A percentile compares a stretch with the other conserved stretches of the same genome.
Conservation (phyloP, 2,888 invertebrate genomes). For the Habroteleia sp. region DNA sequence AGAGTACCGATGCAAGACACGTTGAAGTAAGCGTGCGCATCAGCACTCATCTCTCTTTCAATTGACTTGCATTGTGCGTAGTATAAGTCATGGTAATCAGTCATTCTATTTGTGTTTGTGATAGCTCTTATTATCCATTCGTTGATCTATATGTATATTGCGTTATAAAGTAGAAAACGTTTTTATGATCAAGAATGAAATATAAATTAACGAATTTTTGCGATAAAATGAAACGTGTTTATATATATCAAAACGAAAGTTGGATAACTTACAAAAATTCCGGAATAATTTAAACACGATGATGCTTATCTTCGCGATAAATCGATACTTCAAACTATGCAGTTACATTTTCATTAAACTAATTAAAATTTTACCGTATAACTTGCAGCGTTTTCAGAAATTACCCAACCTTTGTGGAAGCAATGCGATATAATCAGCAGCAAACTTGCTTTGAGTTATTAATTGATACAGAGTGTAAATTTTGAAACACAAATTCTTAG, state of each 20-base stretch:
- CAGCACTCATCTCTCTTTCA: conserved; percentile 22
- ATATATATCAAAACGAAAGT: conserved; percentile 8
- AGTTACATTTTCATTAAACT: conserved; percentile 18
- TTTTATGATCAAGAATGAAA: too few species aligned
- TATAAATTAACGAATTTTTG: neutral
- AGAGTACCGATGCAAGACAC: conserved; percentile 16
- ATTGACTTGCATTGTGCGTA: conserved; percentile 46
- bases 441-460: conserved; percentile 33
- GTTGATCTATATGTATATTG: neutral
- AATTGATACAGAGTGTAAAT: conserved; percentile 28
- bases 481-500: conserved; percentile 12
- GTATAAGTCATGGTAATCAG: conserved; percentile 30
- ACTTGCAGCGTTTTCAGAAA: conserved; percentile 30
- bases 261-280: conserved; percentile 18
- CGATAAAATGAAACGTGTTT: conserved; percentile 4
- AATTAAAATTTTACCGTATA: conserved; percentile 1
- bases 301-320: conserved; percentile 1
- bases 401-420: conserved; percentile 38
- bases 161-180: neutral
- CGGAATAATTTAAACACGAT: neutral
- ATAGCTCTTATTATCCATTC: conserved; percentile 14
- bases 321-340: conserved; percentile 1
- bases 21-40: conserved; percentile 27
- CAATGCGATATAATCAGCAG: conserved; percentile 35
- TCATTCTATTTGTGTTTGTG: conserved; percentile 28